A percentile compares a stretch with the other conserved stretches of the same genome.
Conservation (phyloP, 1,140 invertebrate species). For the Cecropterus lyciades region DNA sequence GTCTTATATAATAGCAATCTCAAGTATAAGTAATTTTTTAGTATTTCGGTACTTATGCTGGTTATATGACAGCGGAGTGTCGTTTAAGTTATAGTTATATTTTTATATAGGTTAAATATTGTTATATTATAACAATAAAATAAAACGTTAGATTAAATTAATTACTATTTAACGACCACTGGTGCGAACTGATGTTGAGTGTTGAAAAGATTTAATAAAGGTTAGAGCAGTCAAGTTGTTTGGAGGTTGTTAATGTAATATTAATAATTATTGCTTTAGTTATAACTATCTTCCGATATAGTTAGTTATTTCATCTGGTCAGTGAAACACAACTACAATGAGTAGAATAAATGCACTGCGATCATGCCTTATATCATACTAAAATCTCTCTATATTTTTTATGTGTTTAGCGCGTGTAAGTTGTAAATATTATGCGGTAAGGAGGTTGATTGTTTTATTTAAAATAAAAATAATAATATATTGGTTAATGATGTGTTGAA, state of each 20-base stretch:
- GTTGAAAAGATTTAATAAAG: slow-evolving; percentile 80
- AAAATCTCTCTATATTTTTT: slow-evolving; percentile 78
- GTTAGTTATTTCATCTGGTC: slow-evolving; percentile 59
- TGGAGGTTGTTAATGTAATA: slow-evolving; percentile 76
- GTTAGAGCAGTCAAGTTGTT: slow-evolving; percentile 75
- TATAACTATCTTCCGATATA: slow-evolving; percentile 59
- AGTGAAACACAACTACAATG: slow-evolving; percentile 49
- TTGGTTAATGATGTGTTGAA: slow-evolving; percentile 50
- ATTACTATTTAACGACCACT: slow-evolving; percentile 69
- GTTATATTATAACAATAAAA: slow-evolving; percentile 56
- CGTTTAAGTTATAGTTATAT: slow-evolving; percentile 55
- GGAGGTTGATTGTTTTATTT: slow-evolving; percentile 75
- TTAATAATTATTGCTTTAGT: slow-evolving; percentile 61
- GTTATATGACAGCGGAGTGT: slow-evolving; percentile 28
- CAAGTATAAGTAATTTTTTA: slow-evolving; percentile 40
- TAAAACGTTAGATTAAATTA: slow-evolving; percentile 60
- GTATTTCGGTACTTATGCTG: slow-evolving; percentile 32
- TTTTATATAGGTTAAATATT: slow-evolving; percentile 75
- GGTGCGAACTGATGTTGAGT: slow-evolving; percentile 82
- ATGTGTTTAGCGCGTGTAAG: slow-evolving; percentile 56
- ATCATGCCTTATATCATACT: slow-evolving; percentile 58
- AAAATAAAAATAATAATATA: slow-evolving; percentile 71
- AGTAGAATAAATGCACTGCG: slow-evolving; percentile 42
- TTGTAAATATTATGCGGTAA: slow-evolving; percentile 65
- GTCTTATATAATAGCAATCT: slow-evolving; percentile 41